Evolutionary conservation across 2,797 vertebrate genomes (phyloP), one percentile per base, ranked within the genome.

Genomic region (Siniperca scherzeri): DNA sequence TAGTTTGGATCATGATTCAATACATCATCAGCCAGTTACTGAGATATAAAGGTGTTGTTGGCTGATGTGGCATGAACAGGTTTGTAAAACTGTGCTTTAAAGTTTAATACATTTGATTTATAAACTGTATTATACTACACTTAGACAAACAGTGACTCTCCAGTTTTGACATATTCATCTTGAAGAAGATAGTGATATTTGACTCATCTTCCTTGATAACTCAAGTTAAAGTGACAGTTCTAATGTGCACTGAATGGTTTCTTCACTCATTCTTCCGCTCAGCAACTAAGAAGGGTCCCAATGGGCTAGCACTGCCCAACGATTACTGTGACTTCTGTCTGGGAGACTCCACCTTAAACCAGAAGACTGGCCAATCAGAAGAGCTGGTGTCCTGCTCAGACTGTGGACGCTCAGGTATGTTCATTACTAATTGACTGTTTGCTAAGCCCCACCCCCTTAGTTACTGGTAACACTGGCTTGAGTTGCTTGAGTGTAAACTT

Each of bases 281-380:
- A 96, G 95, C 94, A 93, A 97, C 96, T 78, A 99, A 99, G 93
- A 99, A 98, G 74, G 98, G 98, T 6, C 98, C 98, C 0, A 97
- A 99, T 0, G 98, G 98, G 0, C 81, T 99, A 89, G 98, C 98
- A 0, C 74, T 98, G 76, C 98, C 98, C 87, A 99, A 99, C 85
- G 98, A 99, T 90, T 99, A 99, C 94, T 99, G 98, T 11, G 98
- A 99, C 89, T 99, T 99, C 94, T 99, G 98, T 81, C 93, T 99
- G 93, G 98, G 98, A 36, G 98, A 99, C 88, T 99, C 98, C 27
- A 97, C 97, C 87, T 95, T 98, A 92, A 99, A 99, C 93, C 98
- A 99, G 95, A 99, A 99, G 90, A 99, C 98, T 0, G 98, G 97
- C 27, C 98, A 98, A 50, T 97, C 98, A 0, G 98, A 99, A 83